phyloP scores from a whole-genome alignment of 2,797 vertebrate species.

The Brachyalestes nurse region DNA sequence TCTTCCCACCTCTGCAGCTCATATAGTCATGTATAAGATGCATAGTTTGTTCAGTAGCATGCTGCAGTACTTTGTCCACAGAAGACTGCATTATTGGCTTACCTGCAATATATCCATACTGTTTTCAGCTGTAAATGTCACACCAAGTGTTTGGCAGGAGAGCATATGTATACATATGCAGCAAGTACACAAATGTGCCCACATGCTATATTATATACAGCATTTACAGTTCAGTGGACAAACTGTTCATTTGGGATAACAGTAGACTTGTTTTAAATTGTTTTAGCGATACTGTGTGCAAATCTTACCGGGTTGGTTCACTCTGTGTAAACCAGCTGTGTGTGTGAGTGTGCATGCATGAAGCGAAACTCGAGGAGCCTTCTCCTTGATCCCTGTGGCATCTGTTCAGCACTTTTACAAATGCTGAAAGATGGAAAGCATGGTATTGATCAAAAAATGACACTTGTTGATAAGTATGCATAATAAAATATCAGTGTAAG shows the following conservation, averaged over 20 bases:
- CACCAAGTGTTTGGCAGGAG: background rate
- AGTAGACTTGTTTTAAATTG: too few species aligned
- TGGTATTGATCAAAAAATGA: background rate
- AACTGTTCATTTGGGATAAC: too few species aligned
- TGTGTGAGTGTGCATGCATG: background rate
- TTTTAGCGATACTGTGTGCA: background rate
- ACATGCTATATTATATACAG: too few species aligned
- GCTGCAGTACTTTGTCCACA: too few species aligned
- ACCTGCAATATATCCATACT: background rate
- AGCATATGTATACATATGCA: too few species aligned
- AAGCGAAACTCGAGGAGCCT: background rate
- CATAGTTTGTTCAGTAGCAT: too few species aligned
- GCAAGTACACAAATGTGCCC: too few species aligned
- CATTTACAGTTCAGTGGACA: too few species aligned
- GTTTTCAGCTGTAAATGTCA: background rate
- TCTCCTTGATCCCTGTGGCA: conserved; percentile 6
- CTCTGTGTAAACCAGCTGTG: background rate
- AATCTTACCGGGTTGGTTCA: background rate
- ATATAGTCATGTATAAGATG: too few species aligned
- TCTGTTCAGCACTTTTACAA: background rate
- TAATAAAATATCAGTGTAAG: background rate
- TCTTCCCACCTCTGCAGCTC: too few species aligned
- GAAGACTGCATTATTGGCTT: too few species aligned
- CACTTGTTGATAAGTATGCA: background rate
- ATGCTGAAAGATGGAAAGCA: background rate